phyloP scores from a whole-genome alignment of 2,797 vertebrate species.

The Champsocephalus esox region DNA sequence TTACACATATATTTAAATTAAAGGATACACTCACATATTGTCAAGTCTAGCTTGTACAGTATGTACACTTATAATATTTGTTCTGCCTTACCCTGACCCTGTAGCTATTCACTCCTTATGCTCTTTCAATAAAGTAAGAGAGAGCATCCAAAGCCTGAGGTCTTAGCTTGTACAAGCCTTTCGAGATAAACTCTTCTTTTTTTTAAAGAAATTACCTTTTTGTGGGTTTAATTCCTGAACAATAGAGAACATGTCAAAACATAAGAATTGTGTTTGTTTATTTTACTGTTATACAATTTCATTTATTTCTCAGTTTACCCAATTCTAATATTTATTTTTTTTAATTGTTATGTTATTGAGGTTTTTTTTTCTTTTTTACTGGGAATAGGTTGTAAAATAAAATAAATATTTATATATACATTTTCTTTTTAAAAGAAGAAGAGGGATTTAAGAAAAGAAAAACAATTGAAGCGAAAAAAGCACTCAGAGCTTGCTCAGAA shows the following conservation, averaged over 20 bases:
- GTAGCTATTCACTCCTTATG: background rate
- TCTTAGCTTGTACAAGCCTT: background rate
- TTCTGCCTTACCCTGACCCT: background rate
- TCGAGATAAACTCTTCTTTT: background rate
- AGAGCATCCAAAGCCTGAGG: background rate
- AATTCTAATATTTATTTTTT: no score
- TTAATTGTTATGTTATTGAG: no score
- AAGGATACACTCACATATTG: background rate
- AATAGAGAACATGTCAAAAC: background rate
- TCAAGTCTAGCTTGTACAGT: background rate
- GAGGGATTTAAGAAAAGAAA: background rate
- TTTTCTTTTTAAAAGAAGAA: no score
- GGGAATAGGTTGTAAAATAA: no score
- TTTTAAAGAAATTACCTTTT: background rate
- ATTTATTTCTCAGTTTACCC: no score
- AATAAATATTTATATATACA: no score
- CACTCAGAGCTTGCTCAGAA: rapidly evolving
- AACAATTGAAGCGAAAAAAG: background rate
- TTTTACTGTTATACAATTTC: no score
- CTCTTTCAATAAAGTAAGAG: background rate
- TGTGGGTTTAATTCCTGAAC: background rate
- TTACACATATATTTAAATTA: background rate
- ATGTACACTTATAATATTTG: background rate
- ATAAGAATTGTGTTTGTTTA: no score
- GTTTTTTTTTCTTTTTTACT: no score